Percentiles rank a stretch among this genome's conserved stretches.
Evolutionary conservation across 1,140 invertebrate genomes (phyloP).

Genomic region (Capitella teleta): DNA sequence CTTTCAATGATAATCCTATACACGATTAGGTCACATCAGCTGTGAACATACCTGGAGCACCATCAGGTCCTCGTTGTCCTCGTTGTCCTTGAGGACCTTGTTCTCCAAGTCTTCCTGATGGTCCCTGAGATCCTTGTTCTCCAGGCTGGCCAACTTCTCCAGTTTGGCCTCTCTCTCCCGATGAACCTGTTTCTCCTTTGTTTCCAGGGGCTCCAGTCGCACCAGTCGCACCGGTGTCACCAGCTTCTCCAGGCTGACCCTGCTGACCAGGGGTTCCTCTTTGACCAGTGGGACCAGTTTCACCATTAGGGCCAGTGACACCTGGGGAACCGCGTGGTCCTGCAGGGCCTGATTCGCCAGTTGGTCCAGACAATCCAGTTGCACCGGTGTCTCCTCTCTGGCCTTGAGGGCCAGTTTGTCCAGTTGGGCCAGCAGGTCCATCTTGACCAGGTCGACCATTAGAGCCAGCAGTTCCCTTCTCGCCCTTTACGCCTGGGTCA

Average conservation of each 20-base stretch:
- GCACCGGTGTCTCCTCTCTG: neutral
- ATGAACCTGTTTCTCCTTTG: neutral
- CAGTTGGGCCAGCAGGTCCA: neutral
- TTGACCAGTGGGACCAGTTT: neutral
- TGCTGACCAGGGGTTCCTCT: neutral
- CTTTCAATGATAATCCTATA: neutral
- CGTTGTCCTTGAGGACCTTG: constrained; percentile 14
- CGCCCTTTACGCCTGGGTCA: neutral
- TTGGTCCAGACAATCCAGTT: neutral
- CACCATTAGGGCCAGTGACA: neutral
- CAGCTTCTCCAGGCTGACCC: neutral
- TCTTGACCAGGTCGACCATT: neutral
- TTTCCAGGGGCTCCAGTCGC: neutral
- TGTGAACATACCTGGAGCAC: constrained; percentile 21
- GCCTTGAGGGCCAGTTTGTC: neutral
- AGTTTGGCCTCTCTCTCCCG: neutral
- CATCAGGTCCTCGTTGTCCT: constrained; percentile 24
- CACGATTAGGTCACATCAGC: neutral
- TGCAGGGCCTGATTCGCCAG: neutral
- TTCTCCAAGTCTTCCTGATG: neutral
- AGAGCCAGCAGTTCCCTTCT: neutral
- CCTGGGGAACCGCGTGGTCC: neutral
- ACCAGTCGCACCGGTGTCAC: neutral
- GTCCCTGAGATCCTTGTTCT: neutral
- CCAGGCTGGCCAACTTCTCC: neutral